A percentile compares a stretch with the other conserved stretches of the same genome.
Evolutionary conservation across 2,888 invertebrate species (phyloP).

Genomic region (Spilosoma lubricipeda): DNA sequence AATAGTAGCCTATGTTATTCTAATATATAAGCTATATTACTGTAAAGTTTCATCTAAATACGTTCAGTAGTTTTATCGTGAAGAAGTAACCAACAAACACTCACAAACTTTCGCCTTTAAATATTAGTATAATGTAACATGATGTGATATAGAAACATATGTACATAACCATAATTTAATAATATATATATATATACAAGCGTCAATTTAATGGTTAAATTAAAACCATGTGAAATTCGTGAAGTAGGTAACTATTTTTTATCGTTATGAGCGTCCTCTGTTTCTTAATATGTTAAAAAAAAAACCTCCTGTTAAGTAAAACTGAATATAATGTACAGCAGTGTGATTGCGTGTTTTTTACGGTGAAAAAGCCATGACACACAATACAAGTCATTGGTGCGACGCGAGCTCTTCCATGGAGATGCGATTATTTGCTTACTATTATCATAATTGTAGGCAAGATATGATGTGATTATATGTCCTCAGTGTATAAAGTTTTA

Average conservation of each 20-base stretch:
- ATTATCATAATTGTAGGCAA: neutral
- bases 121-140: too few species aligned
- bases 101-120: too few species aligned
- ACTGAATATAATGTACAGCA: neutral
- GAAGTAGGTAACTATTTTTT: constrained; percentile 2
- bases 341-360: neutral
- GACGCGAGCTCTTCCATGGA: neutral
- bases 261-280: neutral
- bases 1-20: too few species aligned
- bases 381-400: neutral
- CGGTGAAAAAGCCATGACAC: constrained; percentile 8
- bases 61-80: too few species aligned
- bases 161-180: too few species aligned
- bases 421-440: constrained; percentile 5
- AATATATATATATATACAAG: too few species aligned
- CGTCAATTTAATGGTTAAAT: constrained; percentile 11
- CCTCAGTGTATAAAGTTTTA: neutral
- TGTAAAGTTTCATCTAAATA: too few species aligned
- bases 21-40: too few species aligned
- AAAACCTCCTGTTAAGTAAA: neutral
- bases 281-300: neutral
- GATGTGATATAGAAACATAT: too few species aligned
- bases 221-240: constrained; percentile 2
- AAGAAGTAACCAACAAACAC: too few species aligned
- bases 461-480: neutral